Evolutionary conservation across 2,888 invertebrate genomes (phyloP), one percentile per base, ranked within the genome.

Genomic region (Tanypteryx hageni): DNA sequence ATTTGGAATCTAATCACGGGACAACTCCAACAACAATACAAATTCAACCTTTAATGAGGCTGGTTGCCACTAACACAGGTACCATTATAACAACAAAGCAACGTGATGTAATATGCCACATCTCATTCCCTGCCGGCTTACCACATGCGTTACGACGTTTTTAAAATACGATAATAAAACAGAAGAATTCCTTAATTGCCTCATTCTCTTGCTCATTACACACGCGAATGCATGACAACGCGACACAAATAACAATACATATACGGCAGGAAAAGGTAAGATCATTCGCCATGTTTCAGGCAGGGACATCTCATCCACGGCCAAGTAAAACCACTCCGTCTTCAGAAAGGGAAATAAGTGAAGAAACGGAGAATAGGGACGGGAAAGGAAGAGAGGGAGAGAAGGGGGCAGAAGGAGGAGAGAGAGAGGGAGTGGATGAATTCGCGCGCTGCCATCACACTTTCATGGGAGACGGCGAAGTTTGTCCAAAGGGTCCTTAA

Each of bases 401-500:
- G 22, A 18, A n/a, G 68, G n/a, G 89, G 11, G 44, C n/a, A 16
- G 64, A n/a, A n/a, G 61, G 59, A 64, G 68, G 89, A 64, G 64
- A 64, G 64, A 44, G 44, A 22, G 76, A 76, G 27, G 22, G 76
- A 44, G 44, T 44, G 44, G n/a, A 68, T 44, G 64, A 64, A 64
- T 89, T 89, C 89, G 56, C 89, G 56, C 64, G 64, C 16, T 64
- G 64, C 89, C 64, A 89, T 89, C 89, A 89, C 89, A 64, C 44
- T 89, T 89, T 89, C 89, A 64, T 64, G 68, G 64, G 56, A 44
- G 64, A 61, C 89, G 68, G 89, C 44, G 89, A 89, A 89, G 64
- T 89, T 89, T 89, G 89, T 89, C 89, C 89, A 89, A 89, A 89
- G 89, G 89, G 64, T n/a, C 89, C 64, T 89, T 89, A 89, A 89